Base-by-base conservation (phyloP, 2,113 vertebrate genomes). In the Melanerpes aurifrons region DNA sequence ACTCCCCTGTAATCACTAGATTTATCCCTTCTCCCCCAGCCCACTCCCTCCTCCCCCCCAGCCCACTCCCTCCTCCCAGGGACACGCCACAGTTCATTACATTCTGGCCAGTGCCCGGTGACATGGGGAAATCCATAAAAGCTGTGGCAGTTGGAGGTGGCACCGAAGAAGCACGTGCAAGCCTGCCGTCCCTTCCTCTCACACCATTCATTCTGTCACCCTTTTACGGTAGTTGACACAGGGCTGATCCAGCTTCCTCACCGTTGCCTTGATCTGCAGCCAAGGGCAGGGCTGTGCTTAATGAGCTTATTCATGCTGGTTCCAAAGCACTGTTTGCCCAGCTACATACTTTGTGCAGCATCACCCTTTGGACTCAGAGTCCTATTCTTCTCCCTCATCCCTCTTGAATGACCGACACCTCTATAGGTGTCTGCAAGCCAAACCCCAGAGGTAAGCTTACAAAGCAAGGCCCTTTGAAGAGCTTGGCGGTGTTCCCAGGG, bases 391-490 rank as follows among this genome's bases (percentile, higher is more conserved):
- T 70, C 43, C 15, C 3, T 26, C 6, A 1, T 66, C 53, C 61
- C 56, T 68, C 67, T 29, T 31, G 29, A 77, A 26, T 12, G 78
- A 20, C 58, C 9, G 1, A 48, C 74, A 47, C 58, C 48, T 59
- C 48, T 13, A 0, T 0, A 66, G 90, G 63, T 54, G 81, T 37
- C 76, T 37, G 47, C 37, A 16, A 64, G 92, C 58, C 94, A 71
- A 94, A n/a, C 54, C 62, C 66, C 67, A 50, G 92, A 71, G 85
- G 62, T 78, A 73, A 94, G 77, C 47, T 68, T 43, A 25, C 78
- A 68, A 53, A 71, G 78, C 1, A 2, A 29, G 53, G 66, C 59
- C 32, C 74, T 89, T 89, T 82, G 84, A 91, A 88, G 87, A 64
- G n/a, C 13, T 28, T 87, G 91, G 93, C 87, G 1, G 68, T 2